Percentiles rank a stretch among this genome's conserved stretches.
phyloP scores from a whole-genome alignment of 1,140 invertebrate species.

The Scaptomyza graminum region DNA sequence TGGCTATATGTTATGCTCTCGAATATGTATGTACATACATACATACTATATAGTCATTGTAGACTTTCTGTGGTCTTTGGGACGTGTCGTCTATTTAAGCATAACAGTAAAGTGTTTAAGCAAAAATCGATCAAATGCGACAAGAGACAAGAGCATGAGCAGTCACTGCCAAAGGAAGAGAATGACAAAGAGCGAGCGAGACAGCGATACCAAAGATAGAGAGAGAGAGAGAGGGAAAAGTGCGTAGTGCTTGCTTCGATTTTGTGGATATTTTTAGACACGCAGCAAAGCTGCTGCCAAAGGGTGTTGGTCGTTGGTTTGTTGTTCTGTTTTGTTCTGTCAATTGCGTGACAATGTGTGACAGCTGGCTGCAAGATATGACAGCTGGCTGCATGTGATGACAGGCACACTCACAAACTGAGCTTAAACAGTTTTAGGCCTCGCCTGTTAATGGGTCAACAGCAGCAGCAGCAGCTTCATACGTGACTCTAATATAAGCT shows the following conservation, averaged over 20 bases:
- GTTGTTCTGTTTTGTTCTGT: background rate
- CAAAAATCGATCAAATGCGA: conserved; percentile 68
- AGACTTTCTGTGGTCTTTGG: conserved; percentile 7
- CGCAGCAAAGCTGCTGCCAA: conserved; percentile 1
- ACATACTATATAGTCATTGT: background rate
- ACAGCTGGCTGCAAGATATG: conserved; percentile 45
- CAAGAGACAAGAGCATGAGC: conserved; percentile 26
- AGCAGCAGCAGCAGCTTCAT: conserved; percentile 6
- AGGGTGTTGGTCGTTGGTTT: background rate
- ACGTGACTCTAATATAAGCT: conserved; percentile 29
- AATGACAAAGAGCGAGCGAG: background rate
- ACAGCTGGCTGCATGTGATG: conserved; percentile 57
- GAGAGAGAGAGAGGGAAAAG: background rate
- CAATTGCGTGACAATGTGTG: conserved; percentile 69
- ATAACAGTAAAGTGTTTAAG: conserved; percentile 38
- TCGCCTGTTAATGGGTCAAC: conserved; percentile 19
- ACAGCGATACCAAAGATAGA: no score
- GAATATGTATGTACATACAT: background rate
- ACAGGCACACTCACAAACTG: conserved; percentile 9
- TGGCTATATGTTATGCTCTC: conserved; percentile 4
- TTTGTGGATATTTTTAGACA: conserved; percentile 62
- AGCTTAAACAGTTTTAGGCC: background rate
- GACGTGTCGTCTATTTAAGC: conserved; percentile 19
- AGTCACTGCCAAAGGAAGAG: background rate
- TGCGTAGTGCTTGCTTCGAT: conserved; percentile 59